Percentiles rank a stretch among this genome's conserved stretches.
These are phyloP conservation scores for Patella caerulea DNA, from an alignment of 2,888 invertebrate genomes.

Conservation along the genomic window DNA sequence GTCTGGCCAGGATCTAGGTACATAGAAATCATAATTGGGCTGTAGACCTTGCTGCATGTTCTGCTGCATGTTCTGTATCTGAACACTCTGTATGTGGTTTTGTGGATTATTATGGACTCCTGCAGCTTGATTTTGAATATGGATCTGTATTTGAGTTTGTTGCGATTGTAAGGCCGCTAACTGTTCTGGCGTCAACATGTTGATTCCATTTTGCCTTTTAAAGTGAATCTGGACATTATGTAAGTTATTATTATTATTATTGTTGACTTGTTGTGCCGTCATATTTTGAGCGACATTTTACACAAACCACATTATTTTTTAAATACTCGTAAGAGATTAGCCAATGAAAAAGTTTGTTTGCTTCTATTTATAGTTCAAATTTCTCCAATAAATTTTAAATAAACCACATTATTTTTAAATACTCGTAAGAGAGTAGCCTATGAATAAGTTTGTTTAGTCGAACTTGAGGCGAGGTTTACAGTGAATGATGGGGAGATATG, in stretches of 20 bases:
- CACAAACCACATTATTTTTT: too few species aligned
- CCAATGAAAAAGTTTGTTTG: too few species aligned
- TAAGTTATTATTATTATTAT: slow-evolving; percentile 20
- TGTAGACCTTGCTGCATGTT: neutral
- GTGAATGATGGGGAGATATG: too few species aligned
- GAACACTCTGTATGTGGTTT: slow-evolving; percentile 36
- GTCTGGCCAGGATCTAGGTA: slow-evolving; percentile 40
- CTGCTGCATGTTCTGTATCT: slow-evolving; percentile 27
- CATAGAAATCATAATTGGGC: slow-evolving; percentile 32
- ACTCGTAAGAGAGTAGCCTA: too few species aligned
- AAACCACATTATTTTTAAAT: too few species aligned
- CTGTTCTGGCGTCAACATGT: slow-evolving; percentile 73
- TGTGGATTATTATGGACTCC: slow-evolving; percentile 19
- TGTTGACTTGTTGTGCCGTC: slow-evolving; percentile 25
- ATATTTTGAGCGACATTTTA: slow-evolving; percentile 43
- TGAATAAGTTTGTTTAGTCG: too few species aligned
- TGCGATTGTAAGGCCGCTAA: slow-evolving; percentile 54
- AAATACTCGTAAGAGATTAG: too few species aligned
- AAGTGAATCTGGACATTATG: slow-evolving; percentile 6
- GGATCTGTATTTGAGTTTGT: slow-evolving; percentile 36
- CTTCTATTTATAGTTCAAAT: too few species aligned
- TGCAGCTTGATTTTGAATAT: slow-evolving; percentile 35
- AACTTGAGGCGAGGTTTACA: too few species aligned
- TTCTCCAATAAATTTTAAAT: too few species aligned
- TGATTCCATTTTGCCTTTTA: slow-evolving; percentile 30